A percentile compares a stretch with the other conserved stretches of the same genome.
These are phyloP conservation scores for Dasysyrphus tricinctus DNA, from an alignment of 2,888 invertebrate genomes.

Conservation along the genomic window DNA sequence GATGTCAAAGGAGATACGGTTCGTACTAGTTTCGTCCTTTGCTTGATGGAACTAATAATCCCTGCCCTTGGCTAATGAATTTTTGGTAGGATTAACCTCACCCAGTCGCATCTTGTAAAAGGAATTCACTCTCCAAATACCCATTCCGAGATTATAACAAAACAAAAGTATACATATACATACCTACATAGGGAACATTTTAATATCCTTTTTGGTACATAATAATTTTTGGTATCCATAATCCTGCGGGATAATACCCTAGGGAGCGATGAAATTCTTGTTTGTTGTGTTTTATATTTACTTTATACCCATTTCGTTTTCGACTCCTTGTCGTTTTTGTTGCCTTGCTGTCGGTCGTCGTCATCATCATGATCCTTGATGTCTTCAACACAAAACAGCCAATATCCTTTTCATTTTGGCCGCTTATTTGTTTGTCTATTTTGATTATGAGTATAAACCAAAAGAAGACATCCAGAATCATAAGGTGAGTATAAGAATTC, in stretches of 20 bases:
- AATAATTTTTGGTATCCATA: conserved; percentile 73
- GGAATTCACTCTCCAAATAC: conserved; percentile 31
- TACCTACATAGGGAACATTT: conserved; percentile 38
- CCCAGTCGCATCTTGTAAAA: conserved; percentile 39
- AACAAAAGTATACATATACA: not conserved
- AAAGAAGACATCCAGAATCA: conserved; percentile 5
- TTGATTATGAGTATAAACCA: conserved; percentile 48
- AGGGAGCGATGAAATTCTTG: conserved; percentile 37
- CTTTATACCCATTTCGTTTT: conserved; percentile 17
- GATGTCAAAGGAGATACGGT: conserved; percentile 12
- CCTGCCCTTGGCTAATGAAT: conserved; percentile 72
- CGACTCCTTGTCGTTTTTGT: conserved; percentile 21
- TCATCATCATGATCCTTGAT: conserved; percentile 52
- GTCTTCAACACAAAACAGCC: conserved; percentile 59
- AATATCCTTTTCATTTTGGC: conserved; percentile 74
- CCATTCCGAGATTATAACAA: not conserved
- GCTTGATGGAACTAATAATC: conserved; percentile 53
- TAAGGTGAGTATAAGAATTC: conserved; percentile 44
- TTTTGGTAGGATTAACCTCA: conserved; percentile 55
- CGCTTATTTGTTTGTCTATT: conserved; percentile 70
- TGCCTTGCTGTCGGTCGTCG: not conserved
- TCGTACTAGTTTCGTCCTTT: not conserved
- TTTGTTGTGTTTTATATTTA: conserved; percentile 44
- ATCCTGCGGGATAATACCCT: conserved; percentile 72
- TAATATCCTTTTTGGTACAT: conserved; percentile 72